These are phyloP conservation scores for Mamestra configurata DNA, from an alignment of 1,140 invertebrate species.

Conservation along the genomic window DNA sequence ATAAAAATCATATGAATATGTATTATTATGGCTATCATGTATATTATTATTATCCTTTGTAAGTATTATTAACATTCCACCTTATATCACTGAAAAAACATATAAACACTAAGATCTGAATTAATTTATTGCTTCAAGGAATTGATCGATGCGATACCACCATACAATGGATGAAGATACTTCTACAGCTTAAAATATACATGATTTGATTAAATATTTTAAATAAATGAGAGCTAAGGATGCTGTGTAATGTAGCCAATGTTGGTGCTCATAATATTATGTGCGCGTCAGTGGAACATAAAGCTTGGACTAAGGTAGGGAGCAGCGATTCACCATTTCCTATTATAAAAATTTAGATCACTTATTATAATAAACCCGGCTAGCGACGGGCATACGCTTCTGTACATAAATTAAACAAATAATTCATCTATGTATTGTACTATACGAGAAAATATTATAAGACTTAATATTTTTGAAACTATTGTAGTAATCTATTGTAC, in stretches of 20 bases:
- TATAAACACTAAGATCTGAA: conserved; percentile 33
- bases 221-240: background rate
- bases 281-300: conserved; percentile 2
- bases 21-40: background rate
- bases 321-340: conserved; percentile 34
- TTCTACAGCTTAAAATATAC: conserved; percentile 6
- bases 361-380: background rate
- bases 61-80: conserved; percentile 34
- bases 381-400: conserved; percentile 55
- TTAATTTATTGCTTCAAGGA: conserved; percentile 38
- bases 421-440: conserved; percentile 59
- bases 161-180: conserved; percentile 13
- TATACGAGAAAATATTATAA: conserved; percentile 65
- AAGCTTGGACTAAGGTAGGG: conserved; percentile 31
- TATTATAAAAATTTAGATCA: conserved; percentile 42
- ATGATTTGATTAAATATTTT: background rate
- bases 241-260: conserved; percentile 42
- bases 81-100: background rate
- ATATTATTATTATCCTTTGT: conserved; percentile 17
- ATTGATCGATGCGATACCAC: conserved; percentile 3
- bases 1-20: background rate
- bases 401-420: conserved; percentile 61
- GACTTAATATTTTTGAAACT: conserved; percentile 78
- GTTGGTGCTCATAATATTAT: conserved; percentile 48
- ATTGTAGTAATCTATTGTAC: conserved; percentile 66